These are phyloP conservation scores for Piscicola geometra DNA, from an alignment of 2,888 invertebrate genomes.

Conservation along the genomic window DNA sequence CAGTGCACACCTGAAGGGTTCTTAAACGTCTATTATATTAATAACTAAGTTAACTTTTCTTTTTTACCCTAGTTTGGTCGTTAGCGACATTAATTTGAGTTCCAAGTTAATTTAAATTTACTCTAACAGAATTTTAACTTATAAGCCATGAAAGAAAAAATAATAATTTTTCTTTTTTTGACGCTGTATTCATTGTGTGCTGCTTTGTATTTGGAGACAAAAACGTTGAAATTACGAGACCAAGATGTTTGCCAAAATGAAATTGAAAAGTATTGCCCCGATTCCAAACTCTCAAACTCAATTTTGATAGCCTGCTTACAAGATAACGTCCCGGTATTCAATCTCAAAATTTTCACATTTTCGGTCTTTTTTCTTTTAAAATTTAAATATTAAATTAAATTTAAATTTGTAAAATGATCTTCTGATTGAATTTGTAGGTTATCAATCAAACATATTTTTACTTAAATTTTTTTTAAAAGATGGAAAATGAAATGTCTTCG, in stretches of 20 bases:
- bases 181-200: background rate
- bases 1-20: too few species aligned
- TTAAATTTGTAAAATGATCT: too few species aligned
- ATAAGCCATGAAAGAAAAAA: background rate
- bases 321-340: constrained; percentile 16
- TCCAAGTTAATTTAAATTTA: too few species aligned
- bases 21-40: too few species aligned
- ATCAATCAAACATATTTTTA: too few species aligned
- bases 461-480: too few species aligned
- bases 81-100: too few species aligned
- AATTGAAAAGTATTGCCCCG: background rate
- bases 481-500: too few species aligned
- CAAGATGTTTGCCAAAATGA: constrained; percentile 23
- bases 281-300: background rate
- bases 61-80: too few species aligned
- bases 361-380: background rate
- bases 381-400: background rate
- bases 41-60: too few species aligned
- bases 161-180: background rate
- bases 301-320: constrained; percentile 16
- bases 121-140: too few species aligned
- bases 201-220: background rate
- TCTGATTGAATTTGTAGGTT: too few species aligned
- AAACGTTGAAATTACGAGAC: background rate
- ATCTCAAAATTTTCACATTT: background rate